Evolutionary conservation across 1,140 invertebrate genomes (phyloP).

Genomic region (Aphaenogaster rudis): DNA sequence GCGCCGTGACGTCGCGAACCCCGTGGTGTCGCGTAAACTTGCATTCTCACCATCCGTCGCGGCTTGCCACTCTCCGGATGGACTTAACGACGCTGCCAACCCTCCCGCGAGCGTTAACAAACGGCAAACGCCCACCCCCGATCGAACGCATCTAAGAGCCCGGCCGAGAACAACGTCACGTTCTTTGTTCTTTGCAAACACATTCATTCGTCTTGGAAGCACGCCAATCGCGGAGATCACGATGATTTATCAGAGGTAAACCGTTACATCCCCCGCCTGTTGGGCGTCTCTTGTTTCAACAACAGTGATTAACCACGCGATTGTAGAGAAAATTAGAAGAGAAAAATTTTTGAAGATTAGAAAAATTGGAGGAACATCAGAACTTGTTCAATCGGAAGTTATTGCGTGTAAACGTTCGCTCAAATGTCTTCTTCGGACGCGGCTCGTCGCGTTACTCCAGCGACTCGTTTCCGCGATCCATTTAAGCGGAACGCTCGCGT

Average conservation of each 20-base stretch:
- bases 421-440: not conserved
- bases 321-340: not conserved
- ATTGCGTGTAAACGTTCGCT: too few species aligned
- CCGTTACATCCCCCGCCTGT: not conserved
- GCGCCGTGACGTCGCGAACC: constrained; percentile 11
- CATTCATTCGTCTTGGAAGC: not conserved
- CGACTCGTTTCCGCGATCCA: not conserved
- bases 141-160: constrained; percentile 18
- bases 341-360: not conserved
- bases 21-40: constrained; percentile 53
- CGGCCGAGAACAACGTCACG: constrained; percentile 15
- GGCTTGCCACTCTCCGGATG: constrained; percentile 23
- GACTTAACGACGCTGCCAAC: constrained; percentile 18
- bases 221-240: not conserved
- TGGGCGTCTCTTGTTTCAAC: not conserved
- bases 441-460: not conserved
- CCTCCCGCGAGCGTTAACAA: not conserved
- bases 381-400: not conserved
- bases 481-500: not conserved
- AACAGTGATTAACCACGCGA: not conserved
- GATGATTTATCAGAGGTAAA: not conserved
- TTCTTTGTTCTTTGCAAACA: constrained; percentile 24
- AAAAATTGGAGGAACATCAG: not conserved
- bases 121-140: not conserved
- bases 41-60: constrained; percentile 54